Evolutionary conservation across 2,113 vertebrate genomes (phyloP).

Genomic region (Grammomys surdaster): DNA sequence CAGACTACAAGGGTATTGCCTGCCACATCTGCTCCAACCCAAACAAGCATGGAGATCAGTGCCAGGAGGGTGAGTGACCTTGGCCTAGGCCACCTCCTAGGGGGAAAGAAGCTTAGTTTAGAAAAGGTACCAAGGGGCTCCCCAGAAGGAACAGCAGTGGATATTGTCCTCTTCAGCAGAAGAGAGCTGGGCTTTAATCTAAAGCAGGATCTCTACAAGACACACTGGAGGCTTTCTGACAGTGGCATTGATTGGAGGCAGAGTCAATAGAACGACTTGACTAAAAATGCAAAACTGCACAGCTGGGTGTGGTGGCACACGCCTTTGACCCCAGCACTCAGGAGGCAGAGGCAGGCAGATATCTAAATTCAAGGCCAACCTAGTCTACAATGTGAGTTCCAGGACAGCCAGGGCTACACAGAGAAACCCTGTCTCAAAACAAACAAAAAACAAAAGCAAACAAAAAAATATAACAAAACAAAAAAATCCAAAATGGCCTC

Average conservation of each 20-base stretch:
- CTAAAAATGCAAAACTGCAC: not conserved
- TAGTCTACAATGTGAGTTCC: not conserved
- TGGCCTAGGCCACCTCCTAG: not conserved
- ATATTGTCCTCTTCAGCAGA: not conserved
- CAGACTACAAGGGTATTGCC: conserved; percentile 92
- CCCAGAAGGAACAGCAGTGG: not conserved
- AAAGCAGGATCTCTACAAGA: conserved; percentile 39
- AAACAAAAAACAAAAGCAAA: not conserved
- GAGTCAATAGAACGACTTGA: not conserved
- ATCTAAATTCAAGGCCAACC: not conserved
- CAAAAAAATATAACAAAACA: not conserved
- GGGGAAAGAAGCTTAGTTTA: not conserved
- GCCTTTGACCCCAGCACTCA: not conserved
- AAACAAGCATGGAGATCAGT: conserved; percentile 93
- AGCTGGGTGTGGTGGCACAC: not conserved
- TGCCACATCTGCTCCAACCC: conserved; percentile 96
- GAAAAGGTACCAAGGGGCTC: not conserved
- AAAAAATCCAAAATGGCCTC: not conserved
- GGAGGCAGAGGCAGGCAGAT: not conserved
- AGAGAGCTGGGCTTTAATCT: not conserved
- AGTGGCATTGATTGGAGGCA: not conserved
- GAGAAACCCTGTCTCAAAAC: not conserved
- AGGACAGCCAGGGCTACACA: not conserved
- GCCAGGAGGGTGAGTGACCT: conserved; percentile 91
- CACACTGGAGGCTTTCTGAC: not conserved